Conservation (phyloP, 2,888 invertebrate genomes). For the Meiosimyza platycephala region DNA sequence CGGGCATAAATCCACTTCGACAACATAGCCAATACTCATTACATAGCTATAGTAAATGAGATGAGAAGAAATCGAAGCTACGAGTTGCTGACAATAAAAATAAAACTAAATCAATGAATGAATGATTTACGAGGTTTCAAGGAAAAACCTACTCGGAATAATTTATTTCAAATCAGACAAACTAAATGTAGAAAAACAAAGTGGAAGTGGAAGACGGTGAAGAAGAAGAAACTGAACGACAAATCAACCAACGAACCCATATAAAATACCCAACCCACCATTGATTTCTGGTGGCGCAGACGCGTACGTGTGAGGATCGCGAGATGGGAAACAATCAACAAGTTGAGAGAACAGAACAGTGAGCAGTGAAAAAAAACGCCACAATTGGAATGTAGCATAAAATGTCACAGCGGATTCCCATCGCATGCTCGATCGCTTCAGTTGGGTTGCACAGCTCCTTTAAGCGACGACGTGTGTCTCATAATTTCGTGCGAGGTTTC, state of each 20-base stretch:
- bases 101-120: conserved; percentile 48
- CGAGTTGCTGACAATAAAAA: conserved; percentile 5
- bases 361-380: conserved; percentile 24
- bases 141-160: conserved; percentile 46
- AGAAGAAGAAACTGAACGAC: conserved; percentile 26
- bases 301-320: neutral
- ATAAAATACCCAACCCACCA: conserved; percentile 28
- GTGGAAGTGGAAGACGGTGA: conserved; percentile 20
- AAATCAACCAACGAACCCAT: conserved; percentile 26
- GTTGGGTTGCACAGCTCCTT: neutral
- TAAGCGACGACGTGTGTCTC: conserved; percentile 11
- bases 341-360: conserved; percentile 21
- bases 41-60: too few relatives aligned
- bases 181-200: neutral
- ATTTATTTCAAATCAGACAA: conserved; percentile 42
- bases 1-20: neutral
- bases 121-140: conserved; percentile 52
- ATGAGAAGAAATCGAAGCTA: neutral
- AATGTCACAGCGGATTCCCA: conserved; percentile 50
- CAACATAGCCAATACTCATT: too few relatives aligned
- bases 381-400: conserved; percentile 48
- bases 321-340: too few relatives aligned
- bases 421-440: conserved; percentile 44
- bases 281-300: conserved; percentile 5
- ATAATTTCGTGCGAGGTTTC: conserved; percentile 18